phyloP scores from a whole-genome alignment of 2,888 invertebrate species.

The Teleogryllus oceanicus region DNA sequence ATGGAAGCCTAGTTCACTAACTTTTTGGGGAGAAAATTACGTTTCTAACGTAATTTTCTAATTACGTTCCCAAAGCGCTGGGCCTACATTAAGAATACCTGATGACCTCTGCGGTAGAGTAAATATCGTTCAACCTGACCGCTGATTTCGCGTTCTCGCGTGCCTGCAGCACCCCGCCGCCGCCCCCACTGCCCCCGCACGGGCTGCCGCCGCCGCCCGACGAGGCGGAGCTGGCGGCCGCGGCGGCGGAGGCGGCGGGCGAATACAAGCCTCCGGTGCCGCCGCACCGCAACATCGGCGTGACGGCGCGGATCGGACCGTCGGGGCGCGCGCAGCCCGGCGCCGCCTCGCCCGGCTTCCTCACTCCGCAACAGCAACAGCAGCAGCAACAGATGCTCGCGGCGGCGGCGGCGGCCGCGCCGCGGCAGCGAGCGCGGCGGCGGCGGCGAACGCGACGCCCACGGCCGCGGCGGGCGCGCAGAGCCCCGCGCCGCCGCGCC shows the following conservation, averaged over 20 bases:
- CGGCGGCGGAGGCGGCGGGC: constrained; percentile 54
- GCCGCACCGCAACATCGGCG: constrained; percentile 73
- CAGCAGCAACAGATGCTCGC: constrained; percentile 11
- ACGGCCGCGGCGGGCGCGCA: constrained; percentile 11
- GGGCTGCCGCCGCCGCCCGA: constrained; percentile 44
- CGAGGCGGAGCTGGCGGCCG: constrained; percentile 45
- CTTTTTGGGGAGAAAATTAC: no score
- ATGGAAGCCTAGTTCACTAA: no score
- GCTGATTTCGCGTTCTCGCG: not conserved
- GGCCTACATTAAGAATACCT: not conserved
- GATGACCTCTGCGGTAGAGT: not conserved
- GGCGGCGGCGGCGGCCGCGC: constrained; percentile 25
- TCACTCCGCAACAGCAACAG: not conserved
- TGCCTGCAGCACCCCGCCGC: constrained; percentile 35
- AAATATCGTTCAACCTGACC: not conserved
- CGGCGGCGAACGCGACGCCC: constrained; percentile 23
- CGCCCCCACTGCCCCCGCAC: constrained; percentile 41
- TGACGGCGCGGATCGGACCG: constrained; percentile 50
- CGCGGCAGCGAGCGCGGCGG: constrained; percentile 31
- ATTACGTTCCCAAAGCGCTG: not conserved
- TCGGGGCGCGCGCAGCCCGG: constrained; percentile 32
- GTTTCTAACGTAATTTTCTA: no score
- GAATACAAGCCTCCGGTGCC: constrained; percentile 87
- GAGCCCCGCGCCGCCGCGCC: constrained; percentile 40
- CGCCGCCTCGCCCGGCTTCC: not conserved